Conservation (phyloP, 2,797 vertebrate genomes). For the Anniella stebbinsi region DNA sequence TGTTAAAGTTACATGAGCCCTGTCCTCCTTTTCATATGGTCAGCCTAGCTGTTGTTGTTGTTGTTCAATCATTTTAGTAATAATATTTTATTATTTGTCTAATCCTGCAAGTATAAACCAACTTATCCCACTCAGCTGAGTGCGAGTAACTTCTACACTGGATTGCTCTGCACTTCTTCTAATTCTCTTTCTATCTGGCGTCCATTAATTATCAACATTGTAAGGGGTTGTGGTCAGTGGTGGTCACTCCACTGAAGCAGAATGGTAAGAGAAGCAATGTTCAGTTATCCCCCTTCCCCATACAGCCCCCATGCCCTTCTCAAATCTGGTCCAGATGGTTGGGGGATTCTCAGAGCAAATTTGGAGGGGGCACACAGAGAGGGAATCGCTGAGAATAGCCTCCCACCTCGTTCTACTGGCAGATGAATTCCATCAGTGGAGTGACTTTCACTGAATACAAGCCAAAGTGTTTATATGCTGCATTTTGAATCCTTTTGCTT, state of each 20-base stretch:
- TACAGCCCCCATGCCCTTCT: too few relatives aligned
- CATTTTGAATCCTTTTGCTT: background rate
- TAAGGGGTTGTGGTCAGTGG: too few relatives aligned
- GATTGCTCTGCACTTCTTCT: background rate
- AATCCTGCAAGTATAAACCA: background rate
- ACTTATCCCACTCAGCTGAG: background rate
- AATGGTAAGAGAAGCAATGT: too few relatives aligned
- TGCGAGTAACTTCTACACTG: background rate
- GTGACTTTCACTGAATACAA: background rate
- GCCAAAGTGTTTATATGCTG: background rate
- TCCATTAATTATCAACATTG: background rate
- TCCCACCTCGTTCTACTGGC: background rate
- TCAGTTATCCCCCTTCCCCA: too few relatives aligned
- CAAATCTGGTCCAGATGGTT: too few relatives aligned
- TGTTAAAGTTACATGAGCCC: too few relatives aligned
- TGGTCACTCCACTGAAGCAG: too few relatives aligned
- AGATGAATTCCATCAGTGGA: background rate
- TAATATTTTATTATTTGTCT: background rate
- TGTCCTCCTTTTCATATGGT: too few relatives aligned
- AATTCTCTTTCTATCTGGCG: background rate
- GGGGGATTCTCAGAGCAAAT: too few relatives aligned
- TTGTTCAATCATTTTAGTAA: too few relatives aligned
- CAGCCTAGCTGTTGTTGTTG: too few relatives aligned
- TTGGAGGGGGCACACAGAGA: too few relatives aligned
- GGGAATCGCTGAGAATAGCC: background rate